phyloP scores from a whole-genome alignment of 2,888 invertebrate genomes.

The Pollenia griseotomentosa region DNA sequence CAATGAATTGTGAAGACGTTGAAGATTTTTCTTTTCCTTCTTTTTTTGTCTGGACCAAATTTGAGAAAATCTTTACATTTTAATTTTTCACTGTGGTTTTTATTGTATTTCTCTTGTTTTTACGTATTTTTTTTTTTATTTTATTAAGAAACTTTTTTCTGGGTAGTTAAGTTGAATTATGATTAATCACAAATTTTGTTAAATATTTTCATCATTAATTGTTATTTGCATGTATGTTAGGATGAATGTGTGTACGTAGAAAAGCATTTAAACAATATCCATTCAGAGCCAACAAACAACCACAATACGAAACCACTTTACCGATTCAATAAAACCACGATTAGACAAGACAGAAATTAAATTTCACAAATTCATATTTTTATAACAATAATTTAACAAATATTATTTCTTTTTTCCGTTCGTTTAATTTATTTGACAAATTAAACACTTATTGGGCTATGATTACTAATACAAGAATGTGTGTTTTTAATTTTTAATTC shows the following conservation, averaged over 20 bases:
- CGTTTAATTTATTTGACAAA: constrained; percentile 6
- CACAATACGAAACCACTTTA: constrained; percentile 60
- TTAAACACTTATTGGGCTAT: constrained; percentile 43
- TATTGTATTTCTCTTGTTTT: neutral
- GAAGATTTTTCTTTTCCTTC: constrained; percentile 46
- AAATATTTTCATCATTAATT: constrained; percentile 57
- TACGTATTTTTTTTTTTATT: neutral
- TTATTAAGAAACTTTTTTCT: neutral
- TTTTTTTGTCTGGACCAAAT: constrained; percentile 63
- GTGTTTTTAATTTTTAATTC: constrained; percentile 34
- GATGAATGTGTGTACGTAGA: constrained; percentile 18
- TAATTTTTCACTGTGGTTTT: constrained; percentile 38
- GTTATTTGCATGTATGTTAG: neutral
- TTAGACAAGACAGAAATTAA: constrained; percentile 50
- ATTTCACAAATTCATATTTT: constrained; percentile 32
- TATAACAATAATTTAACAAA: constrained; percentile 3
- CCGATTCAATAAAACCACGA: constrained; percentile 52
- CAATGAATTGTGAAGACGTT: constrained; percentile 41
- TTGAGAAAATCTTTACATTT: constrained; percentile 50
- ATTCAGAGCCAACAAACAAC: constrained; percentile 46
- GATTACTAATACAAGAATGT: constrained; percentile 39
- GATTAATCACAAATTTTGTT: constrained; percentile 59
- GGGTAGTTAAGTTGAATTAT: constrained; percentile 32
- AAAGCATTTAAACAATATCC: constrained; percentile 44
- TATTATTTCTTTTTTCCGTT: neutral